A percentile compares a stretch with the other conserved stretches of the same genome.
Evolutionary conservation across 1,140 invertebrate genomes (phyloP).

Genomic region (Amphibalanus amphitrite): DNA sequence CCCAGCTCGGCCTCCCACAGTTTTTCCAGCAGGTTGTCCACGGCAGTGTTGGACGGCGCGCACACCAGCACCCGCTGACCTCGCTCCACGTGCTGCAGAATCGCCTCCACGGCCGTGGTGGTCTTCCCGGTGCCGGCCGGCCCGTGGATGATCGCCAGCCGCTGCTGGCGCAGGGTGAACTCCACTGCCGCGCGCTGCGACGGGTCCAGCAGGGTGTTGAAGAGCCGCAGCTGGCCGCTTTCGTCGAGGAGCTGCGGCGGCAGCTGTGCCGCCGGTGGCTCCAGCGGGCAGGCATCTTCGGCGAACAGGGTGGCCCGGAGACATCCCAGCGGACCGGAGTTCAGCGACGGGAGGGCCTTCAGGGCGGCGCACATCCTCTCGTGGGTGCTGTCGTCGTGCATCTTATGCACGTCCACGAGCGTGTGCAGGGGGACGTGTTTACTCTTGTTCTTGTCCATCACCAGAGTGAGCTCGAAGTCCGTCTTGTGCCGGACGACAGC

Average conservation of each 20-base stretch:
- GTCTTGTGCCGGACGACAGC: neutral
- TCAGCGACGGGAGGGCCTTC: neutral
- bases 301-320: neutral
- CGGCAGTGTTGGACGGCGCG: slow-evolving; percentile 44
- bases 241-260: slow-evolving; percentile 63
- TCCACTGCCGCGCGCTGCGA: slow-evolving; percentile 37
- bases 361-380: neutral
- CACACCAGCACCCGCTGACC: slow-evolving; percentile 35
- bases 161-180: slow-evolving; percentile 36
- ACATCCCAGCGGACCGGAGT: neutral
- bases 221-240: slow-evolving; percentile 68
- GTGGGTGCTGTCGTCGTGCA: too few relatives aligned
- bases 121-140: slow-evolving; percentile 49
- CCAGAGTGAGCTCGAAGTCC: neutral
- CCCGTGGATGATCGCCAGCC: slow-evolving; percentile 34
- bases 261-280: slow-evolving; percentile 29
- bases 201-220: slow-evolving; percentile 69
- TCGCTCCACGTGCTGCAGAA: slow-evolving; percentile 31
- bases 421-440: too few relatives aligned
- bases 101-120: slow-evolving; percentile 43
- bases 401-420: too few relatives aligned
- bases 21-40: slow-evolving; percentile 41
- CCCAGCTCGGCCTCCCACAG: slow-evolving; percentile 24
- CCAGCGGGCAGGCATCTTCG: neutral
- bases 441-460: neutral